Percentiles rank a stretch among this genome's conserved stretches.
These are phyloP conservation scores for Caranx ignobilis DNA, from an alignment of 2,113 vertebrate species.

Conservation along the genomic window DNA sequence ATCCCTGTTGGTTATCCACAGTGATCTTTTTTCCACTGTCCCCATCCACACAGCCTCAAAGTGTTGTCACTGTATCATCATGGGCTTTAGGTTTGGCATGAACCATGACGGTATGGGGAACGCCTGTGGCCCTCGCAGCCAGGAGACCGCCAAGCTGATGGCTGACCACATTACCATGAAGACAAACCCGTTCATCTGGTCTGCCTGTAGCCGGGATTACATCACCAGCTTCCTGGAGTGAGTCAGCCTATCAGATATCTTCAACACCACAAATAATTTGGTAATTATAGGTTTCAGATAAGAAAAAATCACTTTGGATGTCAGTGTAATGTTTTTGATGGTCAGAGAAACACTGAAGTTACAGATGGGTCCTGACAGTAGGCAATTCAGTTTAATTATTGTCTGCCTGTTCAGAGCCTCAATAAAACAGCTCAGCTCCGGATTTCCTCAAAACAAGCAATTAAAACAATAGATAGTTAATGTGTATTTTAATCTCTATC, in stretches of 20 bases:
- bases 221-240: conserved; percentile 99
- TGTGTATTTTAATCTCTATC: not conserved
- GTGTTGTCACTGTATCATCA: conserved; percentile 54
- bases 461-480: not conserved
- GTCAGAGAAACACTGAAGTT: conserved; percentile 14
- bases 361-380: not conserved
- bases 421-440: not conserved
- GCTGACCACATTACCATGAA: conserved; percentile 99
- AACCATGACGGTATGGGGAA: conserved; percentile 98
- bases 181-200: conserved; percentile 98
- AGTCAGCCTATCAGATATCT: conserved; percentile 77
- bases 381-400: not conserved
- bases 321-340: conserved; percentile 14
- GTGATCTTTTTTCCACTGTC: conserved; percentile 30
- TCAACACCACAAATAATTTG: conserved; percentile 55
- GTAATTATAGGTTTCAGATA: conserved; percentile 37
- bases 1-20: conserved; percentile 16
- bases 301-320: conserved; percentile 11
- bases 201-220: conserved; percentile 96
- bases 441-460: not conserved
- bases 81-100: conserved; percentile 93
- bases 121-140: conserved; percentile 92
- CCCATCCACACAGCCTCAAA: conserved; percentile 38
- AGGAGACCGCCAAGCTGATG: conserved; percentile 98
- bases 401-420: not conserved